phyloP scores from a whole-genome alignment of 2,797 vertebrate species.

The Malacoctenus gilli region DNA sequence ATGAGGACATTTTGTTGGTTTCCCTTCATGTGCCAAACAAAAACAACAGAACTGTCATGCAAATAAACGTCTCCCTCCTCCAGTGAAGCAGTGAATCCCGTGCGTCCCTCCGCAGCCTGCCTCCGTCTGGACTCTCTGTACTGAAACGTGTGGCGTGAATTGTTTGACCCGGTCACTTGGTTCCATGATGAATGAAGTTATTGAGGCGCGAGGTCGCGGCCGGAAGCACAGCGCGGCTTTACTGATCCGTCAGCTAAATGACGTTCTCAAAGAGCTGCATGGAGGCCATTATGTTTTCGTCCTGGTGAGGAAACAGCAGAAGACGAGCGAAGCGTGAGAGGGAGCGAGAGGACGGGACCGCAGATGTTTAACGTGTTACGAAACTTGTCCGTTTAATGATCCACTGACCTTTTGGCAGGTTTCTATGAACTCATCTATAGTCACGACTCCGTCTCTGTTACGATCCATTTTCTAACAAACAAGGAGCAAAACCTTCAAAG shows the following conservation, averaged over 20 bases:
- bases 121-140: conserved; percentile 6
- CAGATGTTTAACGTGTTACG: neutral
- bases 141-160: conserved; percentile 30
- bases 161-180: conserved; percentile 20
- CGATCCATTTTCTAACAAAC: conserved; percentile 93
- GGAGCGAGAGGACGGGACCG: too few species aligned
- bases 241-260: conserved; percentile 78
- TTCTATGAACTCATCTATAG: conserved; percentile 95
- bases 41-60: conserved; percentile 44
- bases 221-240: conserved; percentile 30
- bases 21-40: conserved; percentile 31
- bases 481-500: neutral
- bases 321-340: too few species aligned
- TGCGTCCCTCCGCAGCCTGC: conserved; percentile 32
- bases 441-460: conserved; percentile 94
- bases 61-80: conserved; percentile 34
- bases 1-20: neutral
- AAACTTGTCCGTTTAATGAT: neutral
- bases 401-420: conserved; percentile 91
- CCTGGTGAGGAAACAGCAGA: conserved; percentile 78
- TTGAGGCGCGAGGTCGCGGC: conserved; percentile 10
- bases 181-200: conserved; percentile 13
- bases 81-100: conserved; percentile 26
- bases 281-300: conserved; percentile 94
- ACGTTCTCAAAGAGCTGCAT: conserved; percentile 96